Evolutionary conservation across 2,113 vertebrate species (phyloP), one percentile per base, ranked within the genome.

Genomic region (Myrmecobius fasciatus): DNA sequence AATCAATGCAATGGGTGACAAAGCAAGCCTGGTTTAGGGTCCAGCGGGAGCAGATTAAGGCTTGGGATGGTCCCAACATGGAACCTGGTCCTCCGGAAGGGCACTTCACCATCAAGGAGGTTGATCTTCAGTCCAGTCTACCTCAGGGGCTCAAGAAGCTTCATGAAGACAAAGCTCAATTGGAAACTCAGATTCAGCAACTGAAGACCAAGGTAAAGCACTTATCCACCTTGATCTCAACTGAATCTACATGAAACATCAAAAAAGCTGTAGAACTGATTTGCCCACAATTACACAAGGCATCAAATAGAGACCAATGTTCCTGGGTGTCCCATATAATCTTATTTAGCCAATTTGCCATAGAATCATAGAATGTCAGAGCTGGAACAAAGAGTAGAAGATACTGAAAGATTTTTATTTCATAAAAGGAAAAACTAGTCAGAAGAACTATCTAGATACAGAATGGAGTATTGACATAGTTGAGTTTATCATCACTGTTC

Each of bases 41-140:
- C 96, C 99, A 99, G 97, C 98, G 99, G 91, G 99, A 99, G 92
- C 99, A 98, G 98, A 97, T 99, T 52, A 95, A 98, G 91, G 53
- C 97, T 51, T 93, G 97, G 94, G 98, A 95, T 6, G 98, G 97
- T 52, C 54, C 54, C 0, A 3, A 92, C 0, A 0, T 98, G 93
- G 98, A 98, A 0, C 98, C 98, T 0, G 98, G 99, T 91, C 99
- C 98, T 54, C 98, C 99, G 0, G 99, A 99, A 96, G 97, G 98
- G 48, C 96, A 98, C 93, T 99, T 99, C 91, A 97, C 93, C 96
- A 96, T 98, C 97, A 97, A 97, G 0, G 98, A 98, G 25, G 90
- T 95, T 0, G 98, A 99, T 92, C 98, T 98, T 92, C 97, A 96
- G 97, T 43, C 93, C 17, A 96, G 97, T 94, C 96, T 97, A 0